Evolutionary conservation across 2,888 invertebrate genomes (phyloP).

Genomic region (Cheilosia vernalis): DNA sequence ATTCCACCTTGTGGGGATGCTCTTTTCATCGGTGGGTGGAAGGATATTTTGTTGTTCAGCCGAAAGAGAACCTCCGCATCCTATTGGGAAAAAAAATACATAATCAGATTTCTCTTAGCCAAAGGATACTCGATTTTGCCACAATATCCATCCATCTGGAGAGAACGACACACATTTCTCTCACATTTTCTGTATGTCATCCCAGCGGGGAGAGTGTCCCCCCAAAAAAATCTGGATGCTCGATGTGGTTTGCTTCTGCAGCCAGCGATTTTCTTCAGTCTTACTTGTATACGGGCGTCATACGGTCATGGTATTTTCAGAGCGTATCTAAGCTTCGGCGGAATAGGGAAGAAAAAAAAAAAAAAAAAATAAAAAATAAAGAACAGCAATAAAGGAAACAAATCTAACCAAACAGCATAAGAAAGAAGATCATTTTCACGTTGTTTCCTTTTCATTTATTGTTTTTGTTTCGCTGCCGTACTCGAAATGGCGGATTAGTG

Average conservation of each 20-base stretch:
- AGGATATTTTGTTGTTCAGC: not conserved
- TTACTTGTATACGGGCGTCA: conserved; percentile 83
- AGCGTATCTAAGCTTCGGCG: conserved; percentile 45
- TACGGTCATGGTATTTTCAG: conserved; percentile 80
- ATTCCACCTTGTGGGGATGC: not conserved
- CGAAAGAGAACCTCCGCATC: conserved; percentile 19
- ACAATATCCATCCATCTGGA: conserved; percentile 41
- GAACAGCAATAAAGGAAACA: conserved; percentile 19
- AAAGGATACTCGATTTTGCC: conserved; percentile 55
- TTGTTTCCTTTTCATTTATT: conserved; percentile 62
- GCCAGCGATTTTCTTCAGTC: conserved; percentile 82
- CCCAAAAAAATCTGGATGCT: conserved; percentile 37
- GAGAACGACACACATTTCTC: conserved; percentile 15
- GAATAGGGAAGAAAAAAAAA: conserved; percentile 43
- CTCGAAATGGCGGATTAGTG: conserved; percentile 48
- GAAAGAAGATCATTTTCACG: conserved; percentile 46
- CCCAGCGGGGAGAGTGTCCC: conserved; percentile 39
- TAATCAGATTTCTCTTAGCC: conserved; percentile 37
- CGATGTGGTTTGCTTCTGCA: conserved; percentile 77
- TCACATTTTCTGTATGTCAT: conserved; percentile 42
- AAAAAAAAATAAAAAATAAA: not conserved
- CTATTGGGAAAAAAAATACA: conserved; percentile 21
- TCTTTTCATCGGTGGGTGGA: not conserved
- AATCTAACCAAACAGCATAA: conserved; percentile 31
- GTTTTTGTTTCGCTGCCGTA: conserved; percentile 35